A percentile compares a stretch with the other conserved stretches of the same genome.
Conservation (phyloP, 2,797 vertebrate genomes). For the Platalea minor region DNA sequence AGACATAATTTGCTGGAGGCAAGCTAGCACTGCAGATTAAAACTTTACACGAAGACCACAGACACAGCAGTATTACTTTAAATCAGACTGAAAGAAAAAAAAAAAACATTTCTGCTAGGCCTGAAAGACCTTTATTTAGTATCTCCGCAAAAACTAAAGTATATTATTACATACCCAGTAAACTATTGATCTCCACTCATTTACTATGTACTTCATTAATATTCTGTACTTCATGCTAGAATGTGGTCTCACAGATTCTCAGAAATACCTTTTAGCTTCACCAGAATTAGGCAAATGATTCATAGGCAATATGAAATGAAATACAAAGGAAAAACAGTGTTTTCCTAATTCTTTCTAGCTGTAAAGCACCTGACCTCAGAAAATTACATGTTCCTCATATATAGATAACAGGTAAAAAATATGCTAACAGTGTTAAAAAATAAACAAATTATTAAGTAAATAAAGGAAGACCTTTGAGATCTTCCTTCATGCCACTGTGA, state of each 20-base stretch:
- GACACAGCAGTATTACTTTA: slow-evolving; percentile 52
- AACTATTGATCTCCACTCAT: neutral
- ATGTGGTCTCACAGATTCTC: neutral
- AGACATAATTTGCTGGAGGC: slow-evolving; percentile 76
- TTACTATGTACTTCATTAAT: neutral
- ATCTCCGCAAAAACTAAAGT: slow-evolving; percentile 1
- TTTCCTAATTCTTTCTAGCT: neutral
- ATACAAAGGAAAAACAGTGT: neutral
- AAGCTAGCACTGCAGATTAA: slow-evolving; percentile 65
- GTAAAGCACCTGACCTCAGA: neutral
- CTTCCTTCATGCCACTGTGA: neutral
- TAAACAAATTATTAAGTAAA: neutral
- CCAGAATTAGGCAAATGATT: neutral
- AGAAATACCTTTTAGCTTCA: neutral
- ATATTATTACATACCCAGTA: neutral
- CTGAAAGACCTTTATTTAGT: slow-evolving; percentile 45
- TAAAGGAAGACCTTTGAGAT: neutral
- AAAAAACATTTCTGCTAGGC: neutral
- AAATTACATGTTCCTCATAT: neutral
- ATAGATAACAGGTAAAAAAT: neutral
- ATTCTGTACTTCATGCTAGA: neutral
- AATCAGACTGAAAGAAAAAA: slow-evolving; percentile 52
- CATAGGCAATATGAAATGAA: neutral
- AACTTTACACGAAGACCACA: slow-evolving; percentile 68
- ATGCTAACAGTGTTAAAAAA: neutral